Percentiles rank a stretch among this genome's conserved stretches.
Evolutionary conservation across 2,797 vertebrate species (phyloP).

Genomic region (Lindbergichthys nudifrons): DNA sequence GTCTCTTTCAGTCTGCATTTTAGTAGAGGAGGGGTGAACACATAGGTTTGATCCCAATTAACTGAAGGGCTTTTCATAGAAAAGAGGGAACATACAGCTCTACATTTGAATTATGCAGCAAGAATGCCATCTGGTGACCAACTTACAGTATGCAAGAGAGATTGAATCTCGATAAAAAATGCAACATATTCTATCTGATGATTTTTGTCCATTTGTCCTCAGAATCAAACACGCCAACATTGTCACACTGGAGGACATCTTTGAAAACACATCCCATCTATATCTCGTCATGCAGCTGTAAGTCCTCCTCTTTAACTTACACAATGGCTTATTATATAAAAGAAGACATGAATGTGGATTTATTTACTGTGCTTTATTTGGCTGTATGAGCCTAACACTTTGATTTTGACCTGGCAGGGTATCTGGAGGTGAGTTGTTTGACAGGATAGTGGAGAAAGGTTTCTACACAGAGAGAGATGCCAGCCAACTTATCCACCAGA

Average conservation of each 20-base stretch:
- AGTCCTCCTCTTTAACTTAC: slow-evolving; percentile 74
- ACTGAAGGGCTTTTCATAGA: background rate
- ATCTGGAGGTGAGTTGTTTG: slow-evolving; percentile 95
- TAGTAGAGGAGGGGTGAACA: slow-evolving; percentile 6
- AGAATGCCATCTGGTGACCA: slow-evolving; percentile 72
- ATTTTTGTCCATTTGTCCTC: slow-evolving; percentile 28
- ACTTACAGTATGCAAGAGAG: slow-evolving; percentile 16
- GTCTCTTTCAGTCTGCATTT: slow-evolving; percentile 14
- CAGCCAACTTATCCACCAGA: slow-evolving; percentile 95
- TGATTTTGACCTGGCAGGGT: slow-evolving; percentile 83
- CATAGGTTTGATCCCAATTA: slow-evolving; percentile 24
- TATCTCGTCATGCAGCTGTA: slow-evolving; percentile 99
- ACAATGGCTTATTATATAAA: background rate
- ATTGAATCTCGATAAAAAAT: slow-evolving; percentile 11
- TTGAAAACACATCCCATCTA: slow-evolving; percentile 94
- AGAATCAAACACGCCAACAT: slow-evolving; percentile 98
- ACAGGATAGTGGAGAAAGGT: slow-evolving; percentile 97
- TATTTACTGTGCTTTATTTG: background rate
- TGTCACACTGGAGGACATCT: slow-evolving; percentile 96
- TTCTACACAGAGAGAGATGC: slow-evolving; percentile 98
- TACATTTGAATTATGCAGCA: slow-evolving; percentile 50
- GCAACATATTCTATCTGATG: background rate
- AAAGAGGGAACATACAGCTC: slow-evolving; percentile 4
- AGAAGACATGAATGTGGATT: background rate
- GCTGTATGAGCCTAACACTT: background rate